A percentile compares a stretch with the other conserved stretches of the same genome.
Conservation (phyloP, 2,113 vertebrate species). For the Spizaetus ornatus region DNA sequence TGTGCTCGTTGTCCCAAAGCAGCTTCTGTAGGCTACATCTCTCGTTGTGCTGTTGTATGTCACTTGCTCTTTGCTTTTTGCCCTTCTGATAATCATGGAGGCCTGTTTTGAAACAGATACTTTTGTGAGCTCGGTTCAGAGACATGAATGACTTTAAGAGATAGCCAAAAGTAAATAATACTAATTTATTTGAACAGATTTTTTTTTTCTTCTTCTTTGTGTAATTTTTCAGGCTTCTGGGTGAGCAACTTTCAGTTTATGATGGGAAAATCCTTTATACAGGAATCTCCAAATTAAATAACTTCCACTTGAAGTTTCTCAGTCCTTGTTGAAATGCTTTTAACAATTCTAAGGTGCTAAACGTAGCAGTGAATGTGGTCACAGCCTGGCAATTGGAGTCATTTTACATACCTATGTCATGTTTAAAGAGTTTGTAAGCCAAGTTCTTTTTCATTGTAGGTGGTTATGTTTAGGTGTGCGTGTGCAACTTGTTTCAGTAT, state of each 20-base stretch:
- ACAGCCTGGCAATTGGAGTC: neutral
- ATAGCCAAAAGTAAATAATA: neutral
- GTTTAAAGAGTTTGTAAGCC: neutral
- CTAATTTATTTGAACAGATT: neutral
- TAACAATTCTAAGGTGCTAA: neutral
- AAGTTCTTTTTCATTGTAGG: neutral
- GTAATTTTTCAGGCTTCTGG: neutral
- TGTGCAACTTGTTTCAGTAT: rapidly evolving
- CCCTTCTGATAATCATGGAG: neutral
- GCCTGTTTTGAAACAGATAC: neutral
- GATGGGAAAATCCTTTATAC: neutral
- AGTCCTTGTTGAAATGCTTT: neutral
- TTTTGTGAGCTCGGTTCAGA: neutral
- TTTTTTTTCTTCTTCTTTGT: neutral
- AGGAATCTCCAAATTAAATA: neutral
- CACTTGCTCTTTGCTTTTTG: neutral
- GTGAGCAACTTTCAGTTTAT: neutral
- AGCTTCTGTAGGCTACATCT: neutral
- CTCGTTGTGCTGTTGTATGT: neutral
- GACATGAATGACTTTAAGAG: neutral
- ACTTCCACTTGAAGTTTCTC: too few species aligned
- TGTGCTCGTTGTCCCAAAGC: neutral
- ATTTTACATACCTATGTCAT: rapidly evolving
- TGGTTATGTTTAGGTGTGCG: rapidly evolving
- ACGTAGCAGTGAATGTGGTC: rapidly evolving